phyloP scores from a whole-genome alignment of 2,888 invertebrate species.

The Cheilosia scutellata region DNA sequence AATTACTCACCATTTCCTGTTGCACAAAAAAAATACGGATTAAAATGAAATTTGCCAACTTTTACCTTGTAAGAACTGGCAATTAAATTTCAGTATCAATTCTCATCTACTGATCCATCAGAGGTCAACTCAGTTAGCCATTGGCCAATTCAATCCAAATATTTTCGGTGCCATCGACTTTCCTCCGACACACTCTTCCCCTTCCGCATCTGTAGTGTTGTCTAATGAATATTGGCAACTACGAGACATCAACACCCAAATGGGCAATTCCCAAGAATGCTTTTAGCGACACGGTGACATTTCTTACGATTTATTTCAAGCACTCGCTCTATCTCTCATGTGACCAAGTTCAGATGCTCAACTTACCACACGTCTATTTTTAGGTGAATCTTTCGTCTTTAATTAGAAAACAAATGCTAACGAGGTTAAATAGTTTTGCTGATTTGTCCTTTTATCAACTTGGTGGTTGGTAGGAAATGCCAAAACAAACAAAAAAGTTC shows the following conservation, averaged over 20 bases:
- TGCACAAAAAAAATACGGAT: no score
- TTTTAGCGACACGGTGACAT: constrained; percentile 42
- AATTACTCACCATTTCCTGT: no score
- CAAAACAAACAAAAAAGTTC: not conserved
- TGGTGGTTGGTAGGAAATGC: constrained; percentile 3
- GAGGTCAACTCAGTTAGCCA: no score
- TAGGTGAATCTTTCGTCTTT: constrained; percentile 51
- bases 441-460: constrained; percentile 67
- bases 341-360: constrained; percentile 68
- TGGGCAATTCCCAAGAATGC: constrained; percentile 49
- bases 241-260: constrained; percentile 20
- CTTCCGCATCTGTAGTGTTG: no score
- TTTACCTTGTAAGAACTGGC: no score
- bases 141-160: not conserved
- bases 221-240: not conserved
- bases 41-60: no score
- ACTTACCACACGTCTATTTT: constrained; percentile 52
- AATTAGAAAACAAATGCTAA: constrained; percentile 74
- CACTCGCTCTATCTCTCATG: constrained; percentile 42
- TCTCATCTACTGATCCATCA: no score
- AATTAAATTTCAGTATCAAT: no score
- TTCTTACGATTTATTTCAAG: constrained; percentile 19
- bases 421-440: constrained; percentile 70
- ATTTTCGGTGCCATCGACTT: not conserved
- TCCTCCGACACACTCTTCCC: no score